A percentile compares a stretch with the other conserved stretches of the same genome.
These are phyloP conservation scores for Limnothrissa miodon DNA, from an alignment of 2,113 vertebrate genomes.

Conservation along the genomic window DNA sequence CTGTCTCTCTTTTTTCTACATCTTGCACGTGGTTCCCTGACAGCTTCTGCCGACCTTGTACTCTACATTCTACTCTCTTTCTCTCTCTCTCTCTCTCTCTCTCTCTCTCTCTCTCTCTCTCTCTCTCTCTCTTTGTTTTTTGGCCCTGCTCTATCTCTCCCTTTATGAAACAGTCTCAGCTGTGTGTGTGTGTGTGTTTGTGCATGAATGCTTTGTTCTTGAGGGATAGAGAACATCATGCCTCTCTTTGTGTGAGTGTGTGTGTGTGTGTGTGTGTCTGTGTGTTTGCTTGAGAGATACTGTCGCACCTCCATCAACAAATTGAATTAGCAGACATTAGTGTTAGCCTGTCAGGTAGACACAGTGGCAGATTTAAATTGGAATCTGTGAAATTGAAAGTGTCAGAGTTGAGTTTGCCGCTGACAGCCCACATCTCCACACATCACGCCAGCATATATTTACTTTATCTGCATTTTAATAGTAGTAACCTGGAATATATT, in stretches of 20 bases:
- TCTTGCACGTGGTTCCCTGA: neutral
- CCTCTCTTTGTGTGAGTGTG: neutral
- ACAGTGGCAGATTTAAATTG: constrained; percentile 57
- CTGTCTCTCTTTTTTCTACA: neutral
- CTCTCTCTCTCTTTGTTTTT: neutral
- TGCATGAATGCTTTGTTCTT: no score
- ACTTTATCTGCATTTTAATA: neutral
- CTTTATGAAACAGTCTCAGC: neutral
- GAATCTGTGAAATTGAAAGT: constrained; percentile 52
- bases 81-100: neutral
- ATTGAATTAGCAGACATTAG: constrained; percentile 61
- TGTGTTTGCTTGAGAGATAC: constrained; percentile 45
- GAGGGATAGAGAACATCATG: no score
- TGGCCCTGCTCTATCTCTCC: neutral
- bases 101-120: neutral
- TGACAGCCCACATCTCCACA: neutral
- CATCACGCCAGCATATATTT: neutral
- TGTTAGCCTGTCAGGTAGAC: constrained; percentile 45
- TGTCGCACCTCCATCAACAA: constrained; percentile 56
- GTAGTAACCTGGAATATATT: neutral
- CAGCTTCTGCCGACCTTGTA: neutral
- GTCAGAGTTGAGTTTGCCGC: constrained; percentile 25
- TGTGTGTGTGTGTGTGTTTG: no score
- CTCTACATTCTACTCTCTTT: neutral
- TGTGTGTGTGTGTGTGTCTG: neutral